Conservation (phyloP, 2,113 vertebrate species). For the Chloroceryle aenea region DNA sequence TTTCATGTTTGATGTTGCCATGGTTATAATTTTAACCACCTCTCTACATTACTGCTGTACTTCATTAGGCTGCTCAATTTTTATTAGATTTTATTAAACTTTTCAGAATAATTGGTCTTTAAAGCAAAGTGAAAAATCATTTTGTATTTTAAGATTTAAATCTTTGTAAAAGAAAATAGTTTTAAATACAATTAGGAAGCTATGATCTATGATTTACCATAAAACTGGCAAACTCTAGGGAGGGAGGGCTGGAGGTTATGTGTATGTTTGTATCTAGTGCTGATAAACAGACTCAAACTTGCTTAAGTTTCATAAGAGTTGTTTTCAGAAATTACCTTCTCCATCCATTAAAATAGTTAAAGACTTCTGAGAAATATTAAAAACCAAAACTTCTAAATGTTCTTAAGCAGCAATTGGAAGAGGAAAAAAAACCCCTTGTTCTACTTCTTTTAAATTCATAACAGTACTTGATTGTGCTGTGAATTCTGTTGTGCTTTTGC, state of each 20-base stretch:
- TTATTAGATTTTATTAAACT: not conserved
- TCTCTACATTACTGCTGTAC: not conserved
- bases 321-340: not conserved
- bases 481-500: not conserved
- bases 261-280: not conserved
- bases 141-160: not conserved
- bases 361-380: not conserved
- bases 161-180: not conserved
- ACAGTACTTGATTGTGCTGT: not conserved
- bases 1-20: slow-evolving; percentile 6
- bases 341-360: not conserved
- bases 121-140: not conserved
- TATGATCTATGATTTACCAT: not conserved
- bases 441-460: not conserved
- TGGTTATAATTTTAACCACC: slow-evolving; percentile 6
- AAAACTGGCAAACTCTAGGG: not conserved
- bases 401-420: not conserved
- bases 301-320: not conserved
- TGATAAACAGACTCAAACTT: not conserved
- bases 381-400: not conserved
- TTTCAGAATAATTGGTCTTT: not conserved
- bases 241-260: not conserved
- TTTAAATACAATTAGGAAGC: not conserved
- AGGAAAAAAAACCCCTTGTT: not conserved
- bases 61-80: not conserved